These are phyloP conservation scores for Xanthorhoe designata DNA, from an alignment of 2,888 invertebrate species.

Conservation along the genomic window DNA sequence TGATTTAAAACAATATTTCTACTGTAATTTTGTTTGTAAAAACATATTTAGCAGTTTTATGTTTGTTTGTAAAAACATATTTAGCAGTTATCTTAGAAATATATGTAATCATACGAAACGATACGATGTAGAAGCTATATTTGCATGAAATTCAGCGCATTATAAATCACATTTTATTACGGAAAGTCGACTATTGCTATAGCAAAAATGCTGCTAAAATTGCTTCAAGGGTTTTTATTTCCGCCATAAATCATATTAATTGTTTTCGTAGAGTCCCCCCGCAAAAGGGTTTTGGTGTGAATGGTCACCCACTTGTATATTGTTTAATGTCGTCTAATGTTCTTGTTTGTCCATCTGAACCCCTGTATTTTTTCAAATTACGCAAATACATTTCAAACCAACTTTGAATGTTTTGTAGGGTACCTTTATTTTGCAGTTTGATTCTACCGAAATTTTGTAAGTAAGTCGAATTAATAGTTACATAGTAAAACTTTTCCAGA, in stretches of 20 bases:
- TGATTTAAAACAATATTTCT: too few relatives aligned
- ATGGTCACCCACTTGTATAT: slow-evolving; percentile 47
- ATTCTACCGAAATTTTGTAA: too few relatives aligned
- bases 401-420: too few relatives aligned
- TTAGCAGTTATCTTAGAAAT: not conserved
- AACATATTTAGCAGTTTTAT: not conserved
- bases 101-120: not conserved
- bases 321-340: slow-evolving; percentile 52
- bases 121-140: slow-evolving; percentile 21
- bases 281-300: slow-evolving; percentile 59
- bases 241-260: slow-evolving; percentile 80
- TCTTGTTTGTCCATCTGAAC: slow-evolving; percentile 42
- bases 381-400: not conserved
- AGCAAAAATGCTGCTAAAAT: slow-evolving; percentile 74
- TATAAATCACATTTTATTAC: slow-evolving; percentile 74
- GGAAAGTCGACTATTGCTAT: slow-evolving; percentile 69
- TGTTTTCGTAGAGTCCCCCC: slow-evolving; percentile 67
- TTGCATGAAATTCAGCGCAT: slow-evolving; percentile 56
- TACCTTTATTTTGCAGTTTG: too few relatives aligned
- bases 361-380: not conserved
- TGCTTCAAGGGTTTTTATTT: slow-evolving; percentile 78
- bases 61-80: not conserved
- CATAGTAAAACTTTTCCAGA: not conserved
- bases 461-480: too few relatives aligned
- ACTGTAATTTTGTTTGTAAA: not conserved